Evolutionary conservation across 2,888 invertebrate genomes (phyloP).

Genomic region (Drosophila neonasuta): DNA sequence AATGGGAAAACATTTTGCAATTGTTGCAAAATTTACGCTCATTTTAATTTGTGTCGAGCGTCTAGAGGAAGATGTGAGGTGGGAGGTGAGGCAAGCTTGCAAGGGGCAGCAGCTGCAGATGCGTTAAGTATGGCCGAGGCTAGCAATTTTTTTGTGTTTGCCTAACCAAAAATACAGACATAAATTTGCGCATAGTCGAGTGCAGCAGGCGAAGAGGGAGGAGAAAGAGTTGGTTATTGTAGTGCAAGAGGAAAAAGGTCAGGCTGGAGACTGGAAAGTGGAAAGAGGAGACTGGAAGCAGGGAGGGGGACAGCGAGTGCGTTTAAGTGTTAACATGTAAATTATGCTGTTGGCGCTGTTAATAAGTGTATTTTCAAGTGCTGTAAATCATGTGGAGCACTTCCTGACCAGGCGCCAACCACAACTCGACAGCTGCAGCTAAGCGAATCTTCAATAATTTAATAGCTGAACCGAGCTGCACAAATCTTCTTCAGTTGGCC

Average conservation of each 20-base stretch:
- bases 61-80: background rate
- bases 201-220: slow-evolving; percentile 32
- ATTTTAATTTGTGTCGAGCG: slow-evolving; percentile 62
- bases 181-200: slow-evolving; percentile 63
- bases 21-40: slow-evolving; percentile 81
- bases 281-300: slow-evolving; percentile 33
- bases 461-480: slow-evolving; percentile 27
- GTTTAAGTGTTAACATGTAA: slow-evolving; percentile 81
- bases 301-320: slow-evolving; percentile 62
- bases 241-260: slow-evolving; percentile 47
- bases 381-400: slow-evolving; percentile 65
- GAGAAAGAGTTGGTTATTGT: background rate
- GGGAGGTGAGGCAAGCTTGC: background rate
- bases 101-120: slow-evolving; percentile 58
- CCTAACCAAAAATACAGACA: slow-evolving; percentile 57
- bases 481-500: slow-evolving; percentile 38
- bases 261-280: slow-evolving; percentile 9
- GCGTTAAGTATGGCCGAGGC: slow-evolving; percentile 59
- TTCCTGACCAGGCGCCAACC: slow-evolving; percentile 39
- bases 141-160: slow-evolving; percentile 16
- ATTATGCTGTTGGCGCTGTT: slow-evolving; percentile 74
- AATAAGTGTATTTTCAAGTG: slow-evolving; percentile 68
- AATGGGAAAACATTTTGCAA: slow-evolving; percentile 72
- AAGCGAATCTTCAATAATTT: slow-evolving; percentile 15
- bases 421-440: slow-evolving; percentile 7